Evolutionary conservation across 2,888 invertebrate genomes (phyloP), one percentile per base, ranked within the genome.

Genomic region (Mamestra brassicae): DNA sequence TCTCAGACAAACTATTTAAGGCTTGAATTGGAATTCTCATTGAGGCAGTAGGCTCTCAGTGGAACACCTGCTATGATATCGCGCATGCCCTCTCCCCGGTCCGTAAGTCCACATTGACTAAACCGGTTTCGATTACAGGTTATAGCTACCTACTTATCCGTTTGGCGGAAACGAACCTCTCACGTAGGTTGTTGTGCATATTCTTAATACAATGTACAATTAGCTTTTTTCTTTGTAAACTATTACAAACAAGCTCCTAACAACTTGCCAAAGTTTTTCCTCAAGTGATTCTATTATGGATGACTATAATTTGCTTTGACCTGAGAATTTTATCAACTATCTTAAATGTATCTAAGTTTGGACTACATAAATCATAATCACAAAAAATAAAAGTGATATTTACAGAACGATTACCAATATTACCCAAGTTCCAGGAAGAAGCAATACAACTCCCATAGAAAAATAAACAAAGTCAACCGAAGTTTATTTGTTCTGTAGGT

Each of bases 101-200:
- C 91, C 93, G 95, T 95, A 94, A 95, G 94, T 94, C 95, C 94
- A 95, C 95, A 93, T 95, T 93, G 94, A 93, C 91, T 86, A 94
- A 96, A 96, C 96, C 96, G 96, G 96, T 96, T 96, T 90, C 92
- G 93, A 95, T 95, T 96, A 95, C 96, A 92, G 96, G 96, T 96
- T 96, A 95, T 96, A 93, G 92, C 94, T 93, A 91, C 94, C 93
- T 93, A 94, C 95, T 94, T 95, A 94, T 95, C 92, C 93, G 93
- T 95, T 95, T 95, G 95, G 95, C 96, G 96, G 95, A 96, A 96
- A 96, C 94, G 92, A 93, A 94, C 93, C 92, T 94, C 90, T 91
- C 91, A 90, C 91, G 90, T 92, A 89, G 88, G 88, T 90, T 89
- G 90, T 91, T 91, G 90, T 93, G 93, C 93, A 94, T 94, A 92